Evolutionary conservation across 1,140 invertebrate genomes (phyloP), one percentile per base, ranked within the genome.

Genomic region (Mamestra configurata): DNA sequence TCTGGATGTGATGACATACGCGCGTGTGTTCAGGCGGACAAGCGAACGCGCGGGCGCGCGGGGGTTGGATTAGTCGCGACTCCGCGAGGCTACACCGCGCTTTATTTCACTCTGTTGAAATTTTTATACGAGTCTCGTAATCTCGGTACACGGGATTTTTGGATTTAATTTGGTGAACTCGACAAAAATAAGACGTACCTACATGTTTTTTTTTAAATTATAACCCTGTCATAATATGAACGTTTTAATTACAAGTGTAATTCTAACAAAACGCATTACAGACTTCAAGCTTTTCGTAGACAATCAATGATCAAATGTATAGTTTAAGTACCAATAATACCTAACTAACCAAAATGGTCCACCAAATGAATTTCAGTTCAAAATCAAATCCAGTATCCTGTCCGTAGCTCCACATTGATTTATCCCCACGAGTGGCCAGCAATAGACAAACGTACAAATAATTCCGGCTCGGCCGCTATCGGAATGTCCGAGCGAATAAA

Each of bases 21-120:
- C 40, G 11, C 66, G 55, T 22, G 31, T 81, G 66, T 68, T 73
- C 73, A 73, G 75, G 75, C 22, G 68, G n/a, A n/a, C n/a, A n/a
- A n/a, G n/a, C n/a, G n/a, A n/a, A n/a, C 27, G 27, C 27, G 2
- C 27, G 27, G 5, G 27, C 27, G 27, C 27, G n/a, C n/a, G n/a
- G n/a, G n/a, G n/a, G n/a, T n/a, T n/a, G 27, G 27, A 31, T 31
- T 31, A 31, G 27, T 5, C 27, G 27, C 27, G 27, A 31, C 27
- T 31, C 27, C n/a, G 37, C 64, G 66, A 61, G 49, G 71, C 22
- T 79, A 51, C 66, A 55, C 46, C 49, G 22, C 24, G 53, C 68
- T 72, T 81, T 72, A 59, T 81, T 72, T 77, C 64, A 77, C 51
- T 77, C 64, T 77, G 57, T 77, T 72, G 55, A 77, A 61, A 77